phyloP scores from a whole-genome alignment of 1,140 invertebrate genomes.

The Palaemon carinicauda region DNA sequence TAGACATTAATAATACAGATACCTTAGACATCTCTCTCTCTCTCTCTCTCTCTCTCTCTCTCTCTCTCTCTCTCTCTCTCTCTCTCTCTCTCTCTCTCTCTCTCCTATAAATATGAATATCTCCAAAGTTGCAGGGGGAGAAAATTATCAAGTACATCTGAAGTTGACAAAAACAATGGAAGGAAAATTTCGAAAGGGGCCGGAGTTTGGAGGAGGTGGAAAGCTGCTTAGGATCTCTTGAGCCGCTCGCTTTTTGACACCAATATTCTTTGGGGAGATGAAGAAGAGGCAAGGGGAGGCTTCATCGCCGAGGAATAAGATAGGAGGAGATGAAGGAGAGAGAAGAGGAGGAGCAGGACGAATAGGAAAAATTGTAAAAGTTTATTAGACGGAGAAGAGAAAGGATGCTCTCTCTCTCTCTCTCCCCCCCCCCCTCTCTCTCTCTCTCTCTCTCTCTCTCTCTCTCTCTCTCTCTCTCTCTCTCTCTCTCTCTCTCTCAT shows the following conservation, averaged over 20 bases:
- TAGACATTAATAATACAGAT: background rate
- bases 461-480: no score
- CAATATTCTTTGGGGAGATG: background rate
- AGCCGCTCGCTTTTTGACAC: slow-evolving; percentile 22
- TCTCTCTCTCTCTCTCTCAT: no score
- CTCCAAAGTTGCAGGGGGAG: background rate
- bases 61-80: background rate
- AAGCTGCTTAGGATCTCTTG: background rate
- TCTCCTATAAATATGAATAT: background rate
- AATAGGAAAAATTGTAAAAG: background rate
- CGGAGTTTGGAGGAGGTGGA: background rate
- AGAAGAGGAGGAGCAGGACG: background rate
- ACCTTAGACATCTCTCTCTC: background rate
- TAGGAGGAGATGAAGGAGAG: background rate
- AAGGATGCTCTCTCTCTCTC: background rate
- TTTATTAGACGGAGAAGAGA: background rate
- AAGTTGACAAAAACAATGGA: slow-evolving; percentile 29
- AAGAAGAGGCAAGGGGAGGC: background rate
- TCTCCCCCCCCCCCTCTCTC: no score
- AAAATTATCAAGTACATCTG: slow-evolving; percentile 33
- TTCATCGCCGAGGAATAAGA: background rate
- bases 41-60: background rate
- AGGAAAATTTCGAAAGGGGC: background rate
- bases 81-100: background rate
- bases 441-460: no score